Conservation (phyloP, 2,888 invertebrate genomes). For the Dryococelus australis region DNA sequence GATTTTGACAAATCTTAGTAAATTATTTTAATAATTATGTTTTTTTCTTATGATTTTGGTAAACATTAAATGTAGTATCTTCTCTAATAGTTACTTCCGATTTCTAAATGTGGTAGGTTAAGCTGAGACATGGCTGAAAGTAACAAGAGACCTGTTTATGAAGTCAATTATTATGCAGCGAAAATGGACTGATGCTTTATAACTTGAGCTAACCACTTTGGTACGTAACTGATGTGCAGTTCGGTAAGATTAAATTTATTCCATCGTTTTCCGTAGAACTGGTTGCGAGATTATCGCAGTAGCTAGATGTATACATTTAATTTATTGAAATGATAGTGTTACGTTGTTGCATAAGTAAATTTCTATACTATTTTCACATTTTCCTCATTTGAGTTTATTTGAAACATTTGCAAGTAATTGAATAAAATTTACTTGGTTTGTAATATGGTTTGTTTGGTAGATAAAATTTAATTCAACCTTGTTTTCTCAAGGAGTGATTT, state of each 20-base stretch:
- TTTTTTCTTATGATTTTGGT: background rate
- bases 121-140: background rate
- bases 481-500: background rate
- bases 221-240: background rate
- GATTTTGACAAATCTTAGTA: background rate
- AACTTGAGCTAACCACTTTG: background rate
- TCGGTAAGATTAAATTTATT: background rate
- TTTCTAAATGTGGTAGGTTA: background rate
- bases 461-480: background rate
- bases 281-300: background rate
- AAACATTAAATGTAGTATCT: background rate
- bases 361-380: too few species aligned
- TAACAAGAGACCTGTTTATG: background rate
- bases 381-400: background rate
- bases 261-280: background rate
- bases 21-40: background rate
- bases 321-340: background rate
- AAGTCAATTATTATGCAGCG: constrained; percentile 2
- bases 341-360: background rate
- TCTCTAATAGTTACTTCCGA: too few species aligned
- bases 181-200: background rate
- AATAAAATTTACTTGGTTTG: background rate
- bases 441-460: background rate
- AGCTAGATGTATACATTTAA: background rate
- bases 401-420: background rate